Base-by-base conservation (phyloP, 2,113 vertebrate genomes). In the Cygnus atratus region DNA sequence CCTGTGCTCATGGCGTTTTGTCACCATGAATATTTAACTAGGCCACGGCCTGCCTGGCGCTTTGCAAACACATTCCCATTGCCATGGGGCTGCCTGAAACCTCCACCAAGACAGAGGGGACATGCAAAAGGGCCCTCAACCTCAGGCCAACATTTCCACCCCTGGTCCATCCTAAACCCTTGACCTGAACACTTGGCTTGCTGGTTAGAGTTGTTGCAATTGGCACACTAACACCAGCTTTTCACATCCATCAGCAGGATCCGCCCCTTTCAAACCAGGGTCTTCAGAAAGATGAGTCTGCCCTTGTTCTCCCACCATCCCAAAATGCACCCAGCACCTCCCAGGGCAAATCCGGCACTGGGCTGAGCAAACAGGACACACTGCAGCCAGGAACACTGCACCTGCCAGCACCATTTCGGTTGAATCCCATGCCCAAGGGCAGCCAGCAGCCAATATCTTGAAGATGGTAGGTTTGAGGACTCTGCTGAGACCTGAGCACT, bases 1-100 rank as follows among this genome's bases (percentile, higher is more conserved):
- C 92, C 39, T 58, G 86, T 73, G 77, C 54, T 84, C 58, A 48
- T 79, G 85, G 33, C 52, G 41, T 87, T 96, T 96, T 96, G 90
- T 95, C 65, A 54, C 79, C 29, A 92, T 96, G 39, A 94, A 93
- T 96, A 88, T 92, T 96, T 94, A 48, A 92, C 87, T n/a, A 88
- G 57, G 63, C 58, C 68, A 21, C 67, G 91, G 85, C 9, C 1
- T 0, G 6, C 43, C 93, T 92, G 65, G 52, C 1, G 2, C 31
- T 88, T 87, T 93, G 76, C 79, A 92, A 48, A 66, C 41, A n/a
- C 0, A 0, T 43, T 77, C 29, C 19, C 2, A 3, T 24, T 46
- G 29, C 59, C 54, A 7, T 6, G 37, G 50, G 48, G 39, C n/a
- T 80, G 67, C 71, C 62, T 29, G 39, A 92, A 95, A n/a, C 68